Base-by-base conservation (phyloP, 1,140 invertebrate species). In the Drosophila nigrodunni region DNA sequence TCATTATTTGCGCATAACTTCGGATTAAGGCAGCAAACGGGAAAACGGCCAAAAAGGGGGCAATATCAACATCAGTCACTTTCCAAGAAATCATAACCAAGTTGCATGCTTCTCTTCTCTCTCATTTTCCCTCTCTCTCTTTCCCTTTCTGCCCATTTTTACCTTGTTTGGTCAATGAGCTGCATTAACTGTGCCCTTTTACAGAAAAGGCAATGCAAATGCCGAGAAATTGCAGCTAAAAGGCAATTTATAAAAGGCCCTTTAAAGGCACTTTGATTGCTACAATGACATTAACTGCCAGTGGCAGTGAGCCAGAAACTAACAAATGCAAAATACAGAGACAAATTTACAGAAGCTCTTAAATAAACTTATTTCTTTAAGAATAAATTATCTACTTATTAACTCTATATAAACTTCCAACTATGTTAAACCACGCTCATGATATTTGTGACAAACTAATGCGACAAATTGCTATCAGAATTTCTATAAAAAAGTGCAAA, bases 1-100 rank as follows among this genome's bases (percentile, higher is more conserved):
- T 91, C 89, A 91, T 91, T 91, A 90, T 80, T 89, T 81, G 65
- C 69, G 82, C 89, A 91, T 91, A 91, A 91, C 81, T 91, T 87
- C 73, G 85, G 89, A 91, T 91, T 91, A 91, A 59, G 43, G 37
- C 67, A 49, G n/a, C 2, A 44, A 15, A 35, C 10, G 13, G 15
- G 7, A 13, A 8, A 35, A 30, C 21, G 21, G 44, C 25, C 25
- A 15, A 46, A 6, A 15, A 54, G 7, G 13, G 41, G 54, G 46
- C 46, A 35, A 54, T 10, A 34, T 25, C 11, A 59, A 21, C 9
- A 3, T 11, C 50, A 74, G 57, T 74, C 78, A 78, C 76, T 87
- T 88, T 74, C 65, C 37, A 49, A 62, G 82, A 87, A 87, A 77
- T 87, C 77, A 87, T 87, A 88, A 75, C 54, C 73, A 75, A 55